Evolutionary conservation across 1,140 invertebrate genomes (phyloP).

Genomic region (Zaprionus kolodkinae): DNA sequence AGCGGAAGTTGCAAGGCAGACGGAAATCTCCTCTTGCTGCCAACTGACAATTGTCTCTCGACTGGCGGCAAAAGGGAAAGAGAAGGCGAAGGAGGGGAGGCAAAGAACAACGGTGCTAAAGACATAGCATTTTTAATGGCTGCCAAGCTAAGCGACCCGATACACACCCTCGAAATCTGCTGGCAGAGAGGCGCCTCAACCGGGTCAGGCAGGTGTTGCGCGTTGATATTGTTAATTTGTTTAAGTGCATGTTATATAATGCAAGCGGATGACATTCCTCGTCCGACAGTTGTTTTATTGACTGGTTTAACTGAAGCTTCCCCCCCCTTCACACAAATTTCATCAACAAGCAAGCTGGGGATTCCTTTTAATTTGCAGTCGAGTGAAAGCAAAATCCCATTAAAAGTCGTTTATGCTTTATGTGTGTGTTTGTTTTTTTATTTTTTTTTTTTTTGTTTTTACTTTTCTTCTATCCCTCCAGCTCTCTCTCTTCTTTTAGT

Average conservation of each 20-base stretch:
- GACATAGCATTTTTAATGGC: conserved; percentile 27
- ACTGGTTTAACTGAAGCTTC: conserved; percentile 26
- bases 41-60: conserved; percentile 20
- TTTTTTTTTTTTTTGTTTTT: conserved; percentile 32
- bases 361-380: conserved; percentile 39
- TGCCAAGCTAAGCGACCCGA: conserved; percentile 13
- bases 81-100: not conserved
- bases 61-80: not conserved
- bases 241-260: conserved; percentile 75
- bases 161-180: conserved; percentile 6
- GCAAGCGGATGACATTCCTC: conserved; percentile 45
- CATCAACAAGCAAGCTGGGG: conserved; percentile 13
- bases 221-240: conserved; percentile 76
- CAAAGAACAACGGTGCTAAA: conserved; percentile 1
- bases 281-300: conserved; percentile 21
- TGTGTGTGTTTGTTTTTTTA: not conserved
- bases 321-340: not conserved
- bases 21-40: conserved; percentile 1
- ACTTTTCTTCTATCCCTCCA: conserved; percentile 23
- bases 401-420: conserved; percentile 23
- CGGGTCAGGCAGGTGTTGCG: conserved; percentile 13
- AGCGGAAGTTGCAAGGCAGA: conserved; percentile 1
- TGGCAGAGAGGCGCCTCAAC: not conserved
- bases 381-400: conserved; percentile 32
- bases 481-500: conserved; percentile 20